Percentiles rank a stretch among this genome's conserved stretches.
phyloP scores from a whole-genome alignment of 2,113 vertebrate species.

The Gracilinanus agilis region DNA sequence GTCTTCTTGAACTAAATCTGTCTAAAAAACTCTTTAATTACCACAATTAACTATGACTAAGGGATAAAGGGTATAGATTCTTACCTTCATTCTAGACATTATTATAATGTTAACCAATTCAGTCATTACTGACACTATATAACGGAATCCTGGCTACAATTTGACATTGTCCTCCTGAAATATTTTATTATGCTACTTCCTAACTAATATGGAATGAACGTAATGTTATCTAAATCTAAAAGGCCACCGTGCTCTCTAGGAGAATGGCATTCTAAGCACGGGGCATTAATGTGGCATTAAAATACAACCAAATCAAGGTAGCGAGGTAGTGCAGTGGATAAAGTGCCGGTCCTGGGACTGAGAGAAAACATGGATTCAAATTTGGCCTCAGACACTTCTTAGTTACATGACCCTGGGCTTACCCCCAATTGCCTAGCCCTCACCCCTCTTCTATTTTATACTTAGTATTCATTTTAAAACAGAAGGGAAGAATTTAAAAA shows the following conservation, averaged over 20 bases:
- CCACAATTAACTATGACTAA: not conserved
- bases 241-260: not conserved
- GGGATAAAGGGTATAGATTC: not conserved
- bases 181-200: not conserved
- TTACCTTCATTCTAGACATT: not conserved
- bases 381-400: too few relatives aligned
- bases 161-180: not conserved
- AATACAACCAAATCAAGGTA: not conserved
- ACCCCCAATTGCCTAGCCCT: too few relatives aligned
- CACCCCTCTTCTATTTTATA: too few relatives aligned
- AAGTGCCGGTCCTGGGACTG: too few relatives aligned
- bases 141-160: not conserved
- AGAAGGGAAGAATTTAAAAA: too few relatives aligned
- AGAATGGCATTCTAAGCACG: not conserved
- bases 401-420: too few relatives aligned
- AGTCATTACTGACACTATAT: not conserved
- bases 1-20: not conserved
- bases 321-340: too few relatives aligned
- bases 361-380: too few relatives aligned
- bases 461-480: too few relatives aligned
- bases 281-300: not conserved
- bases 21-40: not conserved
- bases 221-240: not conserved
- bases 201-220: not conserved
- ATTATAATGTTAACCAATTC: not conserved